Evolutionary conservation across 2,113 vertebrate species (phyloP).

Genomic region (Erinaceus europaeus): DNA sequence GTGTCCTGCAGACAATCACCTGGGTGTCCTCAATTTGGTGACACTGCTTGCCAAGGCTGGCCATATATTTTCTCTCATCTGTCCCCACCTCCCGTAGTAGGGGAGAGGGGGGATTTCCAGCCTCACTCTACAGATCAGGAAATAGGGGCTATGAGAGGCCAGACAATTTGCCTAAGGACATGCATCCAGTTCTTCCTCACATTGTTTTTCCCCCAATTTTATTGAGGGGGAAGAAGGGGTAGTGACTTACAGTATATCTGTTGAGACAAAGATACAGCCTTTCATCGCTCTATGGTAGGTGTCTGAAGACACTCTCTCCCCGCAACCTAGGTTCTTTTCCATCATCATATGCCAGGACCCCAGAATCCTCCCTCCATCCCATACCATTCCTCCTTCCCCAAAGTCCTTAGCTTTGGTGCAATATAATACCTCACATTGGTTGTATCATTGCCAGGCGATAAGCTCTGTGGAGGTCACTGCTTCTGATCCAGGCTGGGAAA

Average conservation of each 20-base stretch:
- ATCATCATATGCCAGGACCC: no score
- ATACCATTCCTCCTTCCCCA: no score
- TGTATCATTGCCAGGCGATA: background rate
- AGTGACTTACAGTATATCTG: no score
- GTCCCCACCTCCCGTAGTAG: background rate
- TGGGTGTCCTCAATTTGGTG: fast-evolving
- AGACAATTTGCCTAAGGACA: background rate
- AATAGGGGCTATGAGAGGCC: background rate
- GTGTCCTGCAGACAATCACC: background rate
- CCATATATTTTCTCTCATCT: background rate
- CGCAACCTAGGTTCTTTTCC: no score
- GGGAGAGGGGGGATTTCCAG: background rate
- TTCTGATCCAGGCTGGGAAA: background rate
- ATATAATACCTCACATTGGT: no score
- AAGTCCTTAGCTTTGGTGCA: no score
- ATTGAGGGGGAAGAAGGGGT: no score
- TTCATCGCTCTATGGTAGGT: no score
- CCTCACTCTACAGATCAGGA: background rate
- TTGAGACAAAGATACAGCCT: no score
- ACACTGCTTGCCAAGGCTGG: background rate
- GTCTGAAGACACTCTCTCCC: no score
- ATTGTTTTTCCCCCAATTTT: background rate
- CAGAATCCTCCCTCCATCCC: no score
- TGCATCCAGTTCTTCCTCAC: background rate
- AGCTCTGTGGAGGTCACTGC: background rate